A percentile compares a stretch with the other conserved stretches of the same genome.
These are phyloP conservation scores for Papilio gigon DNA, from an alignment of 2,888 invertebrate genomes.

Conservation along the genomic window DNA sequence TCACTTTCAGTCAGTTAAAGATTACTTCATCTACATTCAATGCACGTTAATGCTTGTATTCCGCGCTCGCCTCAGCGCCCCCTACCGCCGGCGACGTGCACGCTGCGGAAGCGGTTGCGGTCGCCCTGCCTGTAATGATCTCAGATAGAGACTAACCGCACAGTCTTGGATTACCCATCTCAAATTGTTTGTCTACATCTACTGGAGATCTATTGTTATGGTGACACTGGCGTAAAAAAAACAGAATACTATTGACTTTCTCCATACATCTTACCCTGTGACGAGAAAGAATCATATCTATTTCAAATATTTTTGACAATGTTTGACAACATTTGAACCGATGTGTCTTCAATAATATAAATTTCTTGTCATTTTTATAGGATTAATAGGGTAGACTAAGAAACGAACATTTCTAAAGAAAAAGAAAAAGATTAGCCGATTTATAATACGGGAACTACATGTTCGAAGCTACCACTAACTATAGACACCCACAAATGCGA, in stretches of 20 bases:
- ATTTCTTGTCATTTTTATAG: too few relatives aligned
- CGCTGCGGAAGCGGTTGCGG: constrained; percentile 52
- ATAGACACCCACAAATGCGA: too few relatives aligned
- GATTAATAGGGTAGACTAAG: too few relatives aligned
- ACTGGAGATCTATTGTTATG: constrained; percentile 30
- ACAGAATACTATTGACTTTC: background rate
- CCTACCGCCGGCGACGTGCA: background rate
- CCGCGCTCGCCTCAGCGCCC: background rate
- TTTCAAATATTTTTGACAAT: too few relatives aligned
- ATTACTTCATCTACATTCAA: constrained; percentile 16
- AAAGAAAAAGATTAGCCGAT: too few relatives aligned
- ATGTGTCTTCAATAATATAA: too few relatives aligned
- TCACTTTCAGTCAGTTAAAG: background rate
- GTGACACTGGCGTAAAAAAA: background rate
- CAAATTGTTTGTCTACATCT: constrained; percentile 44
- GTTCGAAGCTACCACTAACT: too few relatives aligned
- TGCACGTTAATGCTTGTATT: background rate
- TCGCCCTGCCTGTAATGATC: constrained; percentile 47
- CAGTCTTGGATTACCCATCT: constrained; percentile 40
- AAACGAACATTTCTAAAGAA: too few relatives aligned
- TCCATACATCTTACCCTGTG: background rate
- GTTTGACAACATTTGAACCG: too few relatives aligned
- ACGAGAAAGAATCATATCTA: too few relatives aligned
- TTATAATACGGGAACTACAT: too few relatives aligned
- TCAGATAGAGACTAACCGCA: constrained; percentile 49